Evolutionary conservation across 2,113 vertebrate species (phyloP), one percentile per base, ranked within the genome.

Genomic region (Silurus asotus): DNA sequence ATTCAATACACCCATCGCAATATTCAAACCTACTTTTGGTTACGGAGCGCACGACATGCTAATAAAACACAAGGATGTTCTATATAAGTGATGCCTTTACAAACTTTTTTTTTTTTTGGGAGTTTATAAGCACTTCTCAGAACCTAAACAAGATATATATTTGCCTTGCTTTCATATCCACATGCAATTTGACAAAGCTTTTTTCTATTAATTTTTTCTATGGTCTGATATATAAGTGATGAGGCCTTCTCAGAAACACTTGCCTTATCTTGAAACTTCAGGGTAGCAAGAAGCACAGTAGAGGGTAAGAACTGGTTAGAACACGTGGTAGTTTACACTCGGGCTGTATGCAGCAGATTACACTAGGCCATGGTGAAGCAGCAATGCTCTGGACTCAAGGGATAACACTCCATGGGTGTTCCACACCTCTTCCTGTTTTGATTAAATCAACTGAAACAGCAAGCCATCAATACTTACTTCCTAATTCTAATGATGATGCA

Each of bases 341-440:
- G 2, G 37, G 37, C 37, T 37, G 37, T 37, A 37, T 83, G 72
- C 55, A 82, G 56, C 62, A 78, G 69, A 88, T 86, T 86, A 77
- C 58, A 51, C n/a, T 78, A 81, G 53, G n/a, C 80, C 25, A 11
- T 9, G 28, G 67, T 81, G 6, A 61, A 1, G 15, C 45, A 17
- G 49, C 5, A 25, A 45, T 82, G 17, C 45, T 81, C 81, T 83
- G 74, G 49, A 25, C n/a, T 7, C 70, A 28, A 51, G 76, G 84
- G 55, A 65, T 83, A 86, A 81, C 49, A 67, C 59, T 14, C 25
- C 67, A 87, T 81, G 90, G 89, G 90, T 86, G 90, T 93, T 92
- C 65, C 91, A 88, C 92, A 94, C 94, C 93, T 95, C 93, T 91
- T 93, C 90, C 83, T 89, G 20, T 78, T 94, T 93, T 91, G 83